Conservation (phyloP, 2,113 vertebrate genomes). For the Cyrtonyx montezumae region DNA sequence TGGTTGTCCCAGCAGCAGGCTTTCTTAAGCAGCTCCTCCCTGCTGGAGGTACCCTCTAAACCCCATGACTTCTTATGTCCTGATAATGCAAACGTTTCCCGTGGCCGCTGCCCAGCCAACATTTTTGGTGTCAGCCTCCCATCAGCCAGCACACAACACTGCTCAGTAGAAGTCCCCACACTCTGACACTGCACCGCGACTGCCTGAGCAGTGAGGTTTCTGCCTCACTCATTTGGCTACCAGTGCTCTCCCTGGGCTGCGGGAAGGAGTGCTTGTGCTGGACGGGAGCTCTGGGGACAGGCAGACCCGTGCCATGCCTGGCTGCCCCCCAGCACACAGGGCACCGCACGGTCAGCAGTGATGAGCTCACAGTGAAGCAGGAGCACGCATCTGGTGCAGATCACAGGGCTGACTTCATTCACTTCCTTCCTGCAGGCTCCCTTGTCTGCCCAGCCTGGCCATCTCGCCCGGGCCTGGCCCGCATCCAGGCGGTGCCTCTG, state of each 20-base stretch:
- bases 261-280: accelerated
- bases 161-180: accelerated
- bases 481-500: not conserved
- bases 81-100: not conserved
- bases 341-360: not conserved
- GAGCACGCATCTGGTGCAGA: slow-evolving; percentile 12
- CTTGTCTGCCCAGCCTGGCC: accelerated
- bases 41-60: not conserved
- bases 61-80: not conserved
- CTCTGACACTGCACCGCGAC: accelerated
- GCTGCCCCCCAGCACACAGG: not conserved
- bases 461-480: not conserved
- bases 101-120: not conserved
- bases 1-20: slow-evolving; percentile 3
- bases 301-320: accelerated
- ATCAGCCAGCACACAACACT: not conserved
- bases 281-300: not conserved
- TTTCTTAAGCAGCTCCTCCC: not conserved
- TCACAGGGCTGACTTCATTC: not conserved
- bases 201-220: not conserved
- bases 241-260: accelerated
- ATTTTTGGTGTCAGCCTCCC: not conserved
- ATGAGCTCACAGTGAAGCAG: not conserved
- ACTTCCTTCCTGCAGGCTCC: slow-evolving; percentile 24
- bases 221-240: not conserved